These are phyloP conservation scores for Zaprionus ornatus DNA, from an alignment of 1,140 invertebrate genomes.

Conservation along the genomic window DNA sequence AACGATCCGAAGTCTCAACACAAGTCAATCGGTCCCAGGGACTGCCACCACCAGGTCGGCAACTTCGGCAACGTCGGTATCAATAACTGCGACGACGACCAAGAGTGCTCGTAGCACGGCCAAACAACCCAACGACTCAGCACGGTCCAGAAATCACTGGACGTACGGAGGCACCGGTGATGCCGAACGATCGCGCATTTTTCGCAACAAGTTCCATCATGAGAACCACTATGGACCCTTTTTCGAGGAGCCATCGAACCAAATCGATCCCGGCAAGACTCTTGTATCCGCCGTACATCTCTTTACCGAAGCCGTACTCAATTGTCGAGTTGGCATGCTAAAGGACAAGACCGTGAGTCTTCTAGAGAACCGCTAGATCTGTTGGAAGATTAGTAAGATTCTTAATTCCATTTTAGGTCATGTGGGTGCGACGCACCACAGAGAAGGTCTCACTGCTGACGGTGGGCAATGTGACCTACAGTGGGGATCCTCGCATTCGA, in stretches of 20 bases:
- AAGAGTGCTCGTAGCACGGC: slow-evolving; percentile 53
- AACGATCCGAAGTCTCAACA: slow-evolving; percentile 38
- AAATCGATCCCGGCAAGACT: slow-evolving; percentile 77
- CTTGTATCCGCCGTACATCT: slow-evolving; percentile 88
- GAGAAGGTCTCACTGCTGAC: slow-evolving; percentile 90
- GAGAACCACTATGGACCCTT: slow-evolving; percentile 89
- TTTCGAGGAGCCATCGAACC: slow-evolving; percentile 87
- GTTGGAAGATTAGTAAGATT: background rate
- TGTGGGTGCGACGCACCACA: slow-evolving; percentile 89
- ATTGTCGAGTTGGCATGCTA: slow-evolving; percentile 92
- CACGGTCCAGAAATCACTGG: slow-evolving; percentile 62
- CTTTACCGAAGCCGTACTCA: slow-evolving; percentile 90
- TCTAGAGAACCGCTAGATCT: background rate
- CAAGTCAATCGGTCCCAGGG: background rate
- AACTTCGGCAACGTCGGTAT: background rate
- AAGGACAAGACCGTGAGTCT: slow-evolving; percentile 92
- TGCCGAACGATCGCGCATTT: slow-evolving; percentile 85
- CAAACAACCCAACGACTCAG: slow-evolving; percentile 60
- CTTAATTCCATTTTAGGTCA: slow-evolving; percentile 86
- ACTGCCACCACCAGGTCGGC: slow-evolving; percentile 3
- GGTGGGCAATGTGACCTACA: slow-evolving; percentile 89
- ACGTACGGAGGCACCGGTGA: slow-evolving; percentile 51
- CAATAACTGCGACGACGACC: slow-evolving; percentile 26
- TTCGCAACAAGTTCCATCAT: slow-evolving; percentile 85
- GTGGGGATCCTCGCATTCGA: slow-evolving; percentile 88